Percentiles rank a stretch among this genome's conserved stretches.
phyloP scores from a whole-genome alignment of 2,797 vertebrate genomes.

The Ptychobarbus kaznakovi region DNA sequence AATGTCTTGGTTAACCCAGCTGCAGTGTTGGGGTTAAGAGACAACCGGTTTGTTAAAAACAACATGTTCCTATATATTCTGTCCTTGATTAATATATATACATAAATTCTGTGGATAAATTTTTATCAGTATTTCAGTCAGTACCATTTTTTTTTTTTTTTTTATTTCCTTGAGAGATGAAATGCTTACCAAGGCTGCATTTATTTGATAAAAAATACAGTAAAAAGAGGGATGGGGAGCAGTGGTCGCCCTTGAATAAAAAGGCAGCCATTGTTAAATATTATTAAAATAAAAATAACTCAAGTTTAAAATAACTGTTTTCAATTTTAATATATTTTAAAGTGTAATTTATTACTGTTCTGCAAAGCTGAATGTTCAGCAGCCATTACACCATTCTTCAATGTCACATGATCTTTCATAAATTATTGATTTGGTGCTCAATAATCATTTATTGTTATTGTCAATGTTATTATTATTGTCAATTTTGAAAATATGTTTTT shows the following conservation, averaged over 20 bases:
- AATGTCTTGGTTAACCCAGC: background rate
- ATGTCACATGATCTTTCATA: background rate
- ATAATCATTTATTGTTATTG: background rate
- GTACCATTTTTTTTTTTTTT: background rate
- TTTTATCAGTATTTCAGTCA: no score
- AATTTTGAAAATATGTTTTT: no score
- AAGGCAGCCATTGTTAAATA: background rate
- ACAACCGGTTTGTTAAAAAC: no score
- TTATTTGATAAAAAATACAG: background rate
- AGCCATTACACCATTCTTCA: background rate
- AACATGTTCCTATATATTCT: no score
- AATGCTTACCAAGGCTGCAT: background rate
- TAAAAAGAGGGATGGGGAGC: background rate
- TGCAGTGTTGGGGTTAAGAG: background rate
- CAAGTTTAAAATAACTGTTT: no score
- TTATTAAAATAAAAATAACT: background rate
- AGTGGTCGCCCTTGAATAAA: no score
- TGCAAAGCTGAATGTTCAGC: background rate
- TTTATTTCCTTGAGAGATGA: background rate
- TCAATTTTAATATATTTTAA: background rate
- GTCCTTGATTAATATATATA: no score
- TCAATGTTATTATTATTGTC: no score
- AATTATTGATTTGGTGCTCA: background rate
- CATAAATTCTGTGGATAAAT: no score
- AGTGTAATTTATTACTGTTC: background rate